Evolutionary conservation across 2,888 invertebrate species (phyloP).

Genomic region (Pseudoips prasinana): DNA sequence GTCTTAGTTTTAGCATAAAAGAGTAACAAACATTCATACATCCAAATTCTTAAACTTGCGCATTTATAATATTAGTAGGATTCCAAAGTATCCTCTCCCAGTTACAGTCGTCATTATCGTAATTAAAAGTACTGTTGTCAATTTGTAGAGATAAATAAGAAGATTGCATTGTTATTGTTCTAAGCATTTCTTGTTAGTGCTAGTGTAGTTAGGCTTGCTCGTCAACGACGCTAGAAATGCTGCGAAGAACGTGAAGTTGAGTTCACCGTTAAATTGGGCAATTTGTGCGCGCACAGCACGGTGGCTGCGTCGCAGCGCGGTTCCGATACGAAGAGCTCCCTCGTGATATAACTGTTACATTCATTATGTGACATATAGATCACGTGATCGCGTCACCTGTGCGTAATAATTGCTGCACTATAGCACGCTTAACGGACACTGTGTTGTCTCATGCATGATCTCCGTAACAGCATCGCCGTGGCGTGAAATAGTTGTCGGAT

Average conservation of each 20-base stretch:
- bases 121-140: too few species aligned
- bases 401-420: slow-evolving; percentile 47
- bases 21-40: too few species aligned
- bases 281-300: slow-evolving; percentile 65
- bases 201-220: slow-evolving; percentile 19
- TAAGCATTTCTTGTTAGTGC: slow-evolving; percentile 27
- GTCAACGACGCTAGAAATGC: slow-evolving; percentile 31
- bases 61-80: too few species aligned
- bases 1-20: too few species aligned
- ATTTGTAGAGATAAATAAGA: too few species aligned
- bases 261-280: slow-evolving; percentile 77
- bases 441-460: slow-evolving; percentile 32
- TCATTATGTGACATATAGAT: slow-evolving; percentile 70
- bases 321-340: slow-evolving; percentile 15
- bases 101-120: too few species aligned
- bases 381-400: slow-evolving; percentile 50
- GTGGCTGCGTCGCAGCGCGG: slow-evolving; percentile 49
- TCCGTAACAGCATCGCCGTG: slow-evolving; percentile 11
- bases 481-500: slow-evolving; percentile 5
- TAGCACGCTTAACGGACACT: slow-evolving; percentile 28
- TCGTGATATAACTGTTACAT: slow-evolving; percentile 67
- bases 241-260: slow-evolving; percentile 26
- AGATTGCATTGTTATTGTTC: slow-evolving; percentile 12
- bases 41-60: too few species aligned
- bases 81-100: too few species aligned